Evolutionary conservation across 2,888 invertebrate genomes (phyloP).

Genomic region (Drosophila maculinotata): DNA sequence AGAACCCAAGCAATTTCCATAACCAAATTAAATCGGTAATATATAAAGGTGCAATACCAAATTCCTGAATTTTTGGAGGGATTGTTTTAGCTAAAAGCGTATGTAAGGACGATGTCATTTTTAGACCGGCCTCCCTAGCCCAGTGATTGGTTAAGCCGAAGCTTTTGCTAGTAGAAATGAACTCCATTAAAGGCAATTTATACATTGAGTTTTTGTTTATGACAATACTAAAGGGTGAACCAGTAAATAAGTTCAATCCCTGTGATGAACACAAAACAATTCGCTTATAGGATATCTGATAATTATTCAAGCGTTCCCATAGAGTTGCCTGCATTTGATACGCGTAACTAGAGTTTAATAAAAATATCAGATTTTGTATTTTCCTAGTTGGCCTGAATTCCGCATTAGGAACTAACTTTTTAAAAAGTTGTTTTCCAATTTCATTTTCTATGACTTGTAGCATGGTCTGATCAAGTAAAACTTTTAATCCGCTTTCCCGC

Average conservation of each 20-base stretch:
- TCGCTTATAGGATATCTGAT: conserved; percentile 2
- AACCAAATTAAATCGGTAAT: conserved; percentile 11
- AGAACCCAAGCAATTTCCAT: conserved; percentile 6
- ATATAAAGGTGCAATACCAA: neutral
- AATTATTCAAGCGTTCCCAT: neutral
- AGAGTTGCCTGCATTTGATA: neutral
- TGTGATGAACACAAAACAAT: conserved; percentile 1
- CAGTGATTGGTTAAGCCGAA: conserved; percentile 11
- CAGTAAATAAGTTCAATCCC: neutral
- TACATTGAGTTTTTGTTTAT: conserved; percentile 23
- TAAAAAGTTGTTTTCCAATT: neutral
- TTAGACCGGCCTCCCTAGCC: neutral
- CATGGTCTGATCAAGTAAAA: conserved; percentile 1
- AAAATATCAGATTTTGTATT: neutral
- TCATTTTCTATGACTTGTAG: rapidly evolving
- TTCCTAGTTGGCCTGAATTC: neutral
- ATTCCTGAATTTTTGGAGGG: neutral
- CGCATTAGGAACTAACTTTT: conserved; percentile 3
- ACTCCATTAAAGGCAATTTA: conserved; percentile 9
- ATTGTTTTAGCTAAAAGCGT: neutral
- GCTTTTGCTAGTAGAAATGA: neutral
- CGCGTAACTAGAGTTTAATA: conserved; percentile 19
- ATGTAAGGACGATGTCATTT: neutral
- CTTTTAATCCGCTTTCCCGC: conserved; percentile 11
- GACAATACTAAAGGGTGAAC: rapidly evolving